Evolutionary conservation across 2,797 vertebrate species (phyloP).

Genomic region (Gymnodraco acuticeps): DNA sequence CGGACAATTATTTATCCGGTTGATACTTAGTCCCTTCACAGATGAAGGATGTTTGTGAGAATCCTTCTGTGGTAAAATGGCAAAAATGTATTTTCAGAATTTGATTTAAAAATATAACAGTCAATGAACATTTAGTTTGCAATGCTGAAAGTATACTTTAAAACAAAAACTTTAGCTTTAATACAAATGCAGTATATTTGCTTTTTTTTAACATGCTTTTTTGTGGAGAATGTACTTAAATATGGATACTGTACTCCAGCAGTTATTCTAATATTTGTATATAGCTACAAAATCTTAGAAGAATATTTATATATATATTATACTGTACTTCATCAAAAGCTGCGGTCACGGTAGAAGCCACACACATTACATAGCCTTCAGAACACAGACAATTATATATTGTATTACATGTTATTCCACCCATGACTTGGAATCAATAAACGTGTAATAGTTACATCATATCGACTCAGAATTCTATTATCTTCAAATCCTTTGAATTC

Average conservation of each 20-base stretch:
- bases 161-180: neutral
- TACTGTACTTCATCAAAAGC: too few relatives aligned
- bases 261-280: too few relatives aligned
- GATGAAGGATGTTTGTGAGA: conserved; percentile 17
- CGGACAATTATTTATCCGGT: conserved; percentile 27
- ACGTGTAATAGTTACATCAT: neutral
- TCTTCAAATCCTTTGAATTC: neutral
- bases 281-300: too few relatives aligned
- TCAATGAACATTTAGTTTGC: neutral
- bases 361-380: neutral
- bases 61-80: neutral
- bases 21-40: conserved; percentile 21
- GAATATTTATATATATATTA: too few relatives aligned
- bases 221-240: neutral
- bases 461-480: neutral
- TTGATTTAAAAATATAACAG: neutral
- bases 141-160: neutral
- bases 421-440: neutral
- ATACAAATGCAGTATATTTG: neutral
- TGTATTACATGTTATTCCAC: conserved; percentile 10
- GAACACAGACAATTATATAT: conserved; percentile 2
- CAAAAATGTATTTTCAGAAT: neutral
- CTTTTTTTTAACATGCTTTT: neutral
- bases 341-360: neutral
- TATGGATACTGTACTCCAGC: neutral